phyloP scores from a whole-genome alignment of 2,888 invertebrate species.

The Cyaniris semiargus region DNA sequence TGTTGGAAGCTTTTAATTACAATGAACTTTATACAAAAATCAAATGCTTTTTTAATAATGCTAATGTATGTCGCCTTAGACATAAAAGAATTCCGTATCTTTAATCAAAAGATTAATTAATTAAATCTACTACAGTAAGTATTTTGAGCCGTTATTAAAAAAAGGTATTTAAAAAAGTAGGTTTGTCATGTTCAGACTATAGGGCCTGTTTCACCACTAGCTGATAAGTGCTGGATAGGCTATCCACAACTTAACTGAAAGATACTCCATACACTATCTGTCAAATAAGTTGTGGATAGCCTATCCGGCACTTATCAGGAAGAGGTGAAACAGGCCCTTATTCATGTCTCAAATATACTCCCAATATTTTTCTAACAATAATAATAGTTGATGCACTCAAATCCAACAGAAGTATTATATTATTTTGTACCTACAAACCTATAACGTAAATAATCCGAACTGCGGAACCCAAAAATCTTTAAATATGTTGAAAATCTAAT shows the following conservation, averaged over 20 bases:
- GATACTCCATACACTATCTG: no score
- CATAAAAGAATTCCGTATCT: conserved; percentile 6
- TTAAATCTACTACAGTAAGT: no score
- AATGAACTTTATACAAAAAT: conserved; percentile 27
- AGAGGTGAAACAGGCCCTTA: no score
- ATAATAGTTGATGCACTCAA: no score
- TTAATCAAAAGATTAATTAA: neutral
- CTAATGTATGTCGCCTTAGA: neutral
- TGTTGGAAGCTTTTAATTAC: conserved; percentile 54
- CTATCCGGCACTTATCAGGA: no score
- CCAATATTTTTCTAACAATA: no score
- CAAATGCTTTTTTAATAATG: conserved; percentile 25
- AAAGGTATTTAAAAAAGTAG: neutral
- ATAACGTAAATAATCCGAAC: neutral
- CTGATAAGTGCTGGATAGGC: no score
- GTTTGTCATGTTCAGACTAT: neutral
- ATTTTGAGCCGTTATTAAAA: neutral
- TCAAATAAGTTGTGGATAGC: no score
- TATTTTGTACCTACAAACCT: neutral
- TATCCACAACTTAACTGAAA: no score
- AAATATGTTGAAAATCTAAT: neutral
- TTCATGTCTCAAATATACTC: no score
- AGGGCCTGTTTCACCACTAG: no score
- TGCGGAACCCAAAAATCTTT: neutral
- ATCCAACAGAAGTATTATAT: no score